Evolutionary conservation across 2,888 invertebrate species (phyloP).

Genomic region (Julus scandinavius): DNA sequence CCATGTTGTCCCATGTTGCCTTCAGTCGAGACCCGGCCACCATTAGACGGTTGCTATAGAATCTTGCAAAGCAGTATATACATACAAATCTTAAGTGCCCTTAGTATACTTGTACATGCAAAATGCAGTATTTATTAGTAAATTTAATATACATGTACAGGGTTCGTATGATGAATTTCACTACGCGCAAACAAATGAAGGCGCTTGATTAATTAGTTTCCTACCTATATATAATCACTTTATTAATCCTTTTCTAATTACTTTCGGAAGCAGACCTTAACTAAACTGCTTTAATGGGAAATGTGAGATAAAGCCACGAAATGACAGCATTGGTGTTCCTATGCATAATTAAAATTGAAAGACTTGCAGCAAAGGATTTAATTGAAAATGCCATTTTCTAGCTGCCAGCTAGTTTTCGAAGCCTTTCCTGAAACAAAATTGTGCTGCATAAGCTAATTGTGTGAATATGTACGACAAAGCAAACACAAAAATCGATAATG

Average conservation of each 20-base stretch:
- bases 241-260: background rate
- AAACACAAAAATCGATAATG: background rate
- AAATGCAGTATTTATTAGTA: no score
- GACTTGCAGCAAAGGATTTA: background rate
- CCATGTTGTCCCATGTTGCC: no score
- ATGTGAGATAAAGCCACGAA: background rate
- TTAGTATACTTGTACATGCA: no score
- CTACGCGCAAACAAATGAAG: background rate
- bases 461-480: background rate
- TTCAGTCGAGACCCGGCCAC: no score
- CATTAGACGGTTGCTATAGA: no score
- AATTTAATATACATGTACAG: no score
- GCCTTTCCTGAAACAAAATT: background rate
- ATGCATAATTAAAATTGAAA: conserved; percentile 34
- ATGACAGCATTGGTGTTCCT: background rate
- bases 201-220: background rate
- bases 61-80: no score
- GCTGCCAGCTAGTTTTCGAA: background rate
- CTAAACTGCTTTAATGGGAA: conserved; percentile 8
- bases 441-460: background rate
- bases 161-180: no score
- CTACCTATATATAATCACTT: conserved; percentile 31
- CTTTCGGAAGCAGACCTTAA: background rate
- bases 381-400: conserved; percentile 11
- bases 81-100: no score